Conservation (phyloP, 2,888 invertebrate genomes). For the Podotricha telesiphe region DNA sequence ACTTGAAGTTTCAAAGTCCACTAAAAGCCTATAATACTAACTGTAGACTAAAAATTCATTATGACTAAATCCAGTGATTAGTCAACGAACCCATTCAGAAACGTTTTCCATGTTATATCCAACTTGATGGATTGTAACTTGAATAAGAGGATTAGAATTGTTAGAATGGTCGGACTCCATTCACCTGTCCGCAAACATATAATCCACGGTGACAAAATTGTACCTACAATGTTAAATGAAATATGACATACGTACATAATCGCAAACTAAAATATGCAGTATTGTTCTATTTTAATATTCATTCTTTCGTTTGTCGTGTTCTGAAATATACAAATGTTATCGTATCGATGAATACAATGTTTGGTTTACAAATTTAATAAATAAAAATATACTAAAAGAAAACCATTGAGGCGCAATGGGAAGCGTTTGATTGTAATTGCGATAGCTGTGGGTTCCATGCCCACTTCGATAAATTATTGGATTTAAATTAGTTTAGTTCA, state of each 20-base stretch:
- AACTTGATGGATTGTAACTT: slow-evolving; percentile 19
- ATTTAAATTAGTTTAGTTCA: no score
- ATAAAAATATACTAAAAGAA: no score
- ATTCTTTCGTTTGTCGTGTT: slow-evolving; percentile 9
- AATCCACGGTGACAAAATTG: slow-evolving; percentile 21
- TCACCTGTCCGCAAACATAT: slow-evolving; percentile 26
- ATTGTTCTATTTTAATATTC: slow-evolving; percentile 15
- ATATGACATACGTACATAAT: slow-evolving; percentile 18
- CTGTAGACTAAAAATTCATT: slow-evolving; percentile 2
- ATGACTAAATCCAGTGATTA: background rate
- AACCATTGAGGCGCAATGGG: no score
- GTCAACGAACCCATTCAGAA: background rate
- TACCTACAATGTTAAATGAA: slow-evolving; percentile 27
- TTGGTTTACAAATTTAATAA: background rate
- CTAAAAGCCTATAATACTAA: background rate
- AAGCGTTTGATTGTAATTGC: no score
- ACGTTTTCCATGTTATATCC: slow-evolving; percentile 10
- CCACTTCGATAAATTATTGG: no score
- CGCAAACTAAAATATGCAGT: slow-evolving; percentile 18
- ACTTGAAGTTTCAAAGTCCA: no score
- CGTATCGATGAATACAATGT: background rate
- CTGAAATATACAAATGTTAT: slow-evolving; percentile 5
- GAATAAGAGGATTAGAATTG: slow-evolving; percentile 32
- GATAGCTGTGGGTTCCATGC: no score
- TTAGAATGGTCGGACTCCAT: slow-evolving; percentile 23